Evolutionary conservation across 53 echinoderm and acorn worm species (phyloP), one percentile per base, ranked within the genome.

Genomic region (Stichopus horrens): DNA sequence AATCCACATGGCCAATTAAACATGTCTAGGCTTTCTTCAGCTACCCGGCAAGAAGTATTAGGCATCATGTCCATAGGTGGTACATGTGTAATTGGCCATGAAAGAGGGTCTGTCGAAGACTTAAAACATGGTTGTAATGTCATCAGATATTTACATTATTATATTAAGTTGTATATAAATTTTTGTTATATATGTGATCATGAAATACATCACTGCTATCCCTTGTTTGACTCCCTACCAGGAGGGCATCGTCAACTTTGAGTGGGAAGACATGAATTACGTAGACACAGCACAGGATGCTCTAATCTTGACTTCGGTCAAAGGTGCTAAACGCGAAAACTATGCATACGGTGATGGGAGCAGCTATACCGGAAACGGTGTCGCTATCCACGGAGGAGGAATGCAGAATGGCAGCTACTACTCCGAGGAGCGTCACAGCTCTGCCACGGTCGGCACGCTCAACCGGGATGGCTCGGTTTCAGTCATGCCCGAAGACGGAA

Each of bases 391-490:
- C 5, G 6, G 58, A 66, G 60, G 19, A 67, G 13, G 63, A 8
- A 65, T 13, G 4, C 16, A 11, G 5, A 85, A 51, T 65, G 68
- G 68, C 68, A 1, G 18, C 68, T 85, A 66, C 53, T 63, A 23
- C 52, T 37, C 85, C 6, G 85, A 85, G 23, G 66, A 85, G 5
- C 23, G 18, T 16, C 10, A 11, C 6, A 85, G 52, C 23, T 7
- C 86, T 2, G 86, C 68, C 13, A 76, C 71, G 5, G 86, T 89
- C 77, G 92, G 89, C 23, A 89, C 89, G 5, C 5, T 81, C 0
- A 91, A 91, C 60, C 58, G 57, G 6, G 92, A 92, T 79, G 92
- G 92, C 7, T 89, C 92, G 23, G 86, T 79, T 65, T 76, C 89
- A 18, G 86, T 86, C 1, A n/a, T 89, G 23, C 77, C 92, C 19